Evolutionary conservation across 2,113 vertebrate genomes (phyloP), one percentile per base, ranked within the genome.

Genomic region (Salvelinus namaycush): DNA sequence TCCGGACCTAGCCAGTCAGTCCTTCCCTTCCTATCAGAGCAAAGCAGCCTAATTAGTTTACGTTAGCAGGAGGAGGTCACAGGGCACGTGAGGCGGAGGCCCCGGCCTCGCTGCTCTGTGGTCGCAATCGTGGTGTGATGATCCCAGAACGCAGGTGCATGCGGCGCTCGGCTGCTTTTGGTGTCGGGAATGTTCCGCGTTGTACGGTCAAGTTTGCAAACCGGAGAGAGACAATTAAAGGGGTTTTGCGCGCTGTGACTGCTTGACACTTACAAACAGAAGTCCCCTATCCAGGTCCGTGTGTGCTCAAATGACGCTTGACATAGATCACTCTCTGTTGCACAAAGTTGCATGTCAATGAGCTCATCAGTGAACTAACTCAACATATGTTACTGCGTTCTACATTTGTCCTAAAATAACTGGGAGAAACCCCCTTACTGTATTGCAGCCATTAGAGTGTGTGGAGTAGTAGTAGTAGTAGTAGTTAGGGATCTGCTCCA

Each of bases 71-170:
- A 94, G 93, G 94, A 97, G 96, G 96, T 96, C 95, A 94, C 90
- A 94, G 95, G 94, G 95, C 95, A 90, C 91, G 90, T 80, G 90
- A 95, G 96, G 94, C 94, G 93, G 93, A 87, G 87, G 90, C 88
- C 90, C 92, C 39, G 8, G 7, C 39, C 39, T 44, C 39, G 2
- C 39, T 44, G 93, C 95, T 89, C 95, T 96, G 94, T 93, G 94
- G 96, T 88, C 89, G 93, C 94, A 94, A 96, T 95, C 94, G 96
- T 94, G 94, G 94, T 95, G 95, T 90, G 94, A 96, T 95, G 93
- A 94, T 93, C 93, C 91, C 95, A 94, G 95, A 95, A 95, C 96
- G 96, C 96, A 98, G 96, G 96, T 98, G 96, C 94, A 92, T 98
- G 96, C 94, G 92, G 93, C 86, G 89, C 86, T 90, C 93, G 93